Conservation (phyloP, 2,797 vertebrate genomes). For the Coendou prehensilis region DNA sequence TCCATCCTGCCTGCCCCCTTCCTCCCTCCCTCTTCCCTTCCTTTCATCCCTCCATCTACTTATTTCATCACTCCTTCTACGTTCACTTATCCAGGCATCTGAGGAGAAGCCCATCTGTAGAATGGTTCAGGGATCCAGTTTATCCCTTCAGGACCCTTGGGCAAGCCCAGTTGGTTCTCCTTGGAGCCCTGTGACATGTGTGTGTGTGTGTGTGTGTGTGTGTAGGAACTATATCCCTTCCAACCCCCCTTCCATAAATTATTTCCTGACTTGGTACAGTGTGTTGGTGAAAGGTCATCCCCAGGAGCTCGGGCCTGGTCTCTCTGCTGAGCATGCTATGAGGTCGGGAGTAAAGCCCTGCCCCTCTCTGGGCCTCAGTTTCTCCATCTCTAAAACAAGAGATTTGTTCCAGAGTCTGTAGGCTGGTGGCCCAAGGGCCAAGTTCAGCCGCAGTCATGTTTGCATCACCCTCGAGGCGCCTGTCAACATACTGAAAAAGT, state of each 20-base stretch:
- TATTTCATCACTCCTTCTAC: too few species aligned
- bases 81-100: not conserved
- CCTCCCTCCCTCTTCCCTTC: not conserved
- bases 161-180: not conserved
- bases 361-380: conserved; percentile 60
- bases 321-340: conserved; percentile 29
- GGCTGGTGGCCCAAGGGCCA: not conserved
- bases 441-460: not conserved
- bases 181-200: not conserved
- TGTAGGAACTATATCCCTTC: not conserved
- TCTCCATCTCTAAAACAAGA: conserved; percentile 54
- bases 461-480: not conserved
- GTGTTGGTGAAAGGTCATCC: not conserved
- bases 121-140: not conserved
- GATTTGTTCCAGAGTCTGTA: not conserved
- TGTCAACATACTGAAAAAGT: not conserved
- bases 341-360: not conserved
- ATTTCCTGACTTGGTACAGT: not conserved
- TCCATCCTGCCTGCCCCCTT: not conserved
- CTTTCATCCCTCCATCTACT: not conserved
- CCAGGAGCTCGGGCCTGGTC: not conserved
- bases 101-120: not conserved
- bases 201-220: not conserved
- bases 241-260: fast-evolving
- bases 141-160: not conserved